Evolutionary conservation across 2,797 vertebrate species (phyloP), one percentile per base, ranked within the genome.

Genomic region (Orientallactaga sibirica): DNA sequence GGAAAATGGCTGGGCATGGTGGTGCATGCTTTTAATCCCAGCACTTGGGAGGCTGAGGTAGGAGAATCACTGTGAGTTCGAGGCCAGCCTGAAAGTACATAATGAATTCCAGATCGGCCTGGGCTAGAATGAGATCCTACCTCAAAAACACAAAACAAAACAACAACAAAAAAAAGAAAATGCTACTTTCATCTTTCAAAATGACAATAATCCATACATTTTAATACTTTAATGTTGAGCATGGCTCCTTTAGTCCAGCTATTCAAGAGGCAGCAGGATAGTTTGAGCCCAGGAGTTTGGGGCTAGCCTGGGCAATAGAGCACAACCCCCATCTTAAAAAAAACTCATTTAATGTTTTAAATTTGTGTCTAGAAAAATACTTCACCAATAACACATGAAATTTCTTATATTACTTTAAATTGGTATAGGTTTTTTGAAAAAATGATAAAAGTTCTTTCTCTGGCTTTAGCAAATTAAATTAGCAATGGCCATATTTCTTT

Each of bases 371-470:
- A 84, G 80, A 84, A 96, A 94, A 89, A 73, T 91, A 66, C n/a
- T 90, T 85, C 41, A 43, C 29, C 7, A 80, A 16, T 14, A 16
- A 64, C 33, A 93, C 64, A 55, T 1, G 33, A 58, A 58, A 77
- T 95, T 92, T 92, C 62, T 83, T 82, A 10, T 88, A 7, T 86
- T 93, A n/a, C 24, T 93, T 92, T 91, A 88, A 62, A 81, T 90
- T 66, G 22, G 12, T 86, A 19, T 33, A 80, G 19, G 68, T 64
- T 92, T 91, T 93, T 33, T 93, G 10, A 91, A 78, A 93, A 80
- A 91, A 83, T 62, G 64, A 68, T 58, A 29, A 74, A 14, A 78
- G n/a, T 70, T 89, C 41, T 91, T 87, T 81, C 20, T 75, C 25
- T 71, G 68, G 25, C n/a, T 19, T 48, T 10, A 84, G 55, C 80